Evolutionary conservation across 2,113 vertebrate species (phyloP), one percentile per base, ranked within the genome.

Genomic region (Antigone vipio): DNA sequence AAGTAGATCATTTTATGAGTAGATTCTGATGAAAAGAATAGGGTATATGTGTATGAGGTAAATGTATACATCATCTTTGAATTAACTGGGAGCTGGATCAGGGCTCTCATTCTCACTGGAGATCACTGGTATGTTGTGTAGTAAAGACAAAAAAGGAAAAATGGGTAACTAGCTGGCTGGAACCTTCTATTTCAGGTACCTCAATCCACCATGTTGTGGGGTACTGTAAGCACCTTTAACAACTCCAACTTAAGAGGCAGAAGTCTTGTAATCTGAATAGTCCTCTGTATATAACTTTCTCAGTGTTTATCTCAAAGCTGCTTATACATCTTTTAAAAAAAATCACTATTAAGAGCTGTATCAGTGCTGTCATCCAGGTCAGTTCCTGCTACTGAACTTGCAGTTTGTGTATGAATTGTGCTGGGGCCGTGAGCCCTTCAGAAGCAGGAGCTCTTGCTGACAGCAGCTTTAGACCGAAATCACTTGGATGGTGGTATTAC

Each of bases 251-350:
- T 9, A 40, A 8, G 20, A 75, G 45, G 18, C 9, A 19, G 20
- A 64, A 72, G 9, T 44, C 11, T 44, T 40, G 12, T 6, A 23
- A 58, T 40, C 3, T 47, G 15, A 35, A 49, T 64, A 60, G 14
- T 23, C 5, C 4, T n/a, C 22, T 58, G 9, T 27, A n/a, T 0
- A 1, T 55, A 34, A 35, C 4, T 62, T 56, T 62, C 15, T 56
- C 34, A 34, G 12, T 60, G 2, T 34, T 81, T 59, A 17, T 60
- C 14, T 77, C 40, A 13, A 78, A 68, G 2, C 5, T 64, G 26
- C 9, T 40, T 15, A n/a, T 1, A 1, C 0, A 6, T 58, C 3
- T 38, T 49, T 13, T 16, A 20, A 76, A 62, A 49, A 86, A 38
- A 67, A 6, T 4, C 6, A 34, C 5, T 59, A 5, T 18, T 15